Evolutionary conservation across 2,113 vertebrate genomes (phyloP), one percentile per base, ranked within the genome.

Genomic region (Hyaena hyaena): DNA sequence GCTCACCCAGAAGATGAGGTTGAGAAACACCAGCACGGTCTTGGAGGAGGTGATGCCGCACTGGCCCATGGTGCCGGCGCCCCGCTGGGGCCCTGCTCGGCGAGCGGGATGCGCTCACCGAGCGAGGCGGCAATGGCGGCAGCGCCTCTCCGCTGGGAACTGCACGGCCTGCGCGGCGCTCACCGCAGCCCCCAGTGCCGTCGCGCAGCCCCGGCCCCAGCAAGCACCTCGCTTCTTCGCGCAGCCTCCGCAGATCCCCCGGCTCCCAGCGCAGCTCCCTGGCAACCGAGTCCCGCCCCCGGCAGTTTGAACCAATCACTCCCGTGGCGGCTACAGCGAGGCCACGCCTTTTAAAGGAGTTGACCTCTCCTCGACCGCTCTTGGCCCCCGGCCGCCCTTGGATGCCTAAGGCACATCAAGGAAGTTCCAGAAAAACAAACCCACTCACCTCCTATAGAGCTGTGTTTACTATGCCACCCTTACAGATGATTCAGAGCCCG

Each of bases 31-130:
- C 97, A 99, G 96, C 83, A 99, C 99, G 85, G 99, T 99, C 98
- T 99, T 99, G 69, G 99, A 99, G 35, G 99, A 99, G 87, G 99
- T 99, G 95, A 99, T 99, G 43, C 99, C 99, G 96, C 99, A 99
- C 98, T 99, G 99, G 53, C 99, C 99, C 99, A 99, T 99, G 24
- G 96, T 53, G 98, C 92, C 66, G 0, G 92, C 66, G 48, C 79
- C 93, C 97, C 96, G 90, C 96, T 81, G 95, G 45, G 81, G 97
- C n/a, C 87, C 95, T 76, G 63, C 96, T n/a, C 17, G 88, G 96
- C 76, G 65, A 93, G 95, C 85, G 26, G 63, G 65, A 89, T 3
- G 97, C 73, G 97, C 93, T 79, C 92, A 55, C 96, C 94, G 79
- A 80, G 92, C 84, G 63, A 33, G 88, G 82, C 86, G 61, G 76